Base-by-base conservation (phyloP, 2,113 vertebrate species). In the Zosterops lateralis region DNA sequence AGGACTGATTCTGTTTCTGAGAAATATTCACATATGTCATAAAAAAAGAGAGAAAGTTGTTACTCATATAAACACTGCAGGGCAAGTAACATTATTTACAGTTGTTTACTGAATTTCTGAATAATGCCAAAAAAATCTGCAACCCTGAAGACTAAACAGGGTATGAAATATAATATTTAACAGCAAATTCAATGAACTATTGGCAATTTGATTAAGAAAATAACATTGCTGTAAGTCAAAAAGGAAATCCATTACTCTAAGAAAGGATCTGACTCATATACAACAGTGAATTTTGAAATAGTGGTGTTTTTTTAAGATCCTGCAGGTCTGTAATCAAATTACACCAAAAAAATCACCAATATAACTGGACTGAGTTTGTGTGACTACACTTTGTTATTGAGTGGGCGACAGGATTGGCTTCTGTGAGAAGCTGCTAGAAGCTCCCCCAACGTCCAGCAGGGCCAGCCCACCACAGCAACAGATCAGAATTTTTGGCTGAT, bases 101-200 rank as follows among this genome's bases (percentile, higher is more conserved):
- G 56, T n/a, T 79, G 11, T 86, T 96, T 93, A 57, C 42, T 50
- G 76, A 81, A 91, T 28, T 67, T 79, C 50, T 64, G 65, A 86
- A 80, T 53, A 94, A 92, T 36, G 26, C 3, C 17, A 21, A 77
- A 91, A 60, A 36, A 48, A 70, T 17, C 42, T 82, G 34, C 51
- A 92, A 34, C 21, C 22, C 58, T 22, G 29, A 66, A 72, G 47
- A 70, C 28, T 81, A 84, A 91, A 48, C 22, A 84, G 65, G 14
- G 22, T 17, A 76, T 78, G 75, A 95, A 94, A 95, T 66, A 87
- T 7, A 77, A 62, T 57, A 95, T 66, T 78, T 89, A 96, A 74
- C 70, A 87, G n/a, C 26, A 53, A 92, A 91, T 47, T 40, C 64
- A 91, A 73, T 86, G 44, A 90, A 28, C 4, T 87, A 58, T 62